These are phyloP conservation scores for Pedetes capensis DNA, from an alignment of 2,113 vertebrate genomes.

Conservation along the genomic window DNA sequence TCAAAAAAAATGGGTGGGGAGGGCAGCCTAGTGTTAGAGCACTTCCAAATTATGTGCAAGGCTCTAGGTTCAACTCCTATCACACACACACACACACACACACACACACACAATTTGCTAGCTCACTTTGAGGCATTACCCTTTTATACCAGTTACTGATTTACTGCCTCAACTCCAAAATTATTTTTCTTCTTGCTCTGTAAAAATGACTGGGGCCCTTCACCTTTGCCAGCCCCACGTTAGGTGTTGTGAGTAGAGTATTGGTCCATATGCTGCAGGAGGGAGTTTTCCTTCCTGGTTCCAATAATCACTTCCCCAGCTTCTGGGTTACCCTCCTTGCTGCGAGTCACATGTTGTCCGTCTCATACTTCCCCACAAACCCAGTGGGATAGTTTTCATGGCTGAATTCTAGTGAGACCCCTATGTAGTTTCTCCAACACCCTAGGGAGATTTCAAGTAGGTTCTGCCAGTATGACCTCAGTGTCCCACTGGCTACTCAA, in stretches of 20 bases:
- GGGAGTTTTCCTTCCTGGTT: background rate
- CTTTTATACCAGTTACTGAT: background rate
- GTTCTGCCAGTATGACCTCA: background rate
- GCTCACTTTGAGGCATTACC: too few species aligned
- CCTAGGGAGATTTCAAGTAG: background rate
- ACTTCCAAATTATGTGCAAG: too few species aligned
- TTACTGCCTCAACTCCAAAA: background rate
- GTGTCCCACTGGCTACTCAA: background rate
- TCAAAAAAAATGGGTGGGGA: too few species aligned
- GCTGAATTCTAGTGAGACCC: background rate
- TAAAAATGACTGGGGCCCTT: background rate
- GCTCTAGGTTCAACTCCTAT: too few species aligned
- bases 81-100: too few species aligned
- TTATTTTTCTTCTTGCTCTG: background rate
- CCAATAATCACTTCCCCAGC: too few species aligned
- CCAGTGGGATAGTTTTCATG: background rate
- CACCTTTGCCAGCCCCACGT: background rate
- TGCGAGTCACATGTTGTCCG: too few species aligned
- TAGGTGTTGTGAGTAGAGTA: background rate
- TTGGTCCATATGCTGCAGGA: background rate
- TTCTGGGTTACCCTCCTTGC: too few species aligned
- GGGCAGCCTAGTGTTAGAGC: too few species aligned
- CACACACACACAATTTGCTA: too few species aligned
- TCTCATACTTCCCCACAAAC: background rate
- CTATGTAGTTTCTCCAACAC: background rate